phyloP scores from a whole-genome alignment of 1,140 invertebrate genomes.

The Galleria mellonella region DNA sequence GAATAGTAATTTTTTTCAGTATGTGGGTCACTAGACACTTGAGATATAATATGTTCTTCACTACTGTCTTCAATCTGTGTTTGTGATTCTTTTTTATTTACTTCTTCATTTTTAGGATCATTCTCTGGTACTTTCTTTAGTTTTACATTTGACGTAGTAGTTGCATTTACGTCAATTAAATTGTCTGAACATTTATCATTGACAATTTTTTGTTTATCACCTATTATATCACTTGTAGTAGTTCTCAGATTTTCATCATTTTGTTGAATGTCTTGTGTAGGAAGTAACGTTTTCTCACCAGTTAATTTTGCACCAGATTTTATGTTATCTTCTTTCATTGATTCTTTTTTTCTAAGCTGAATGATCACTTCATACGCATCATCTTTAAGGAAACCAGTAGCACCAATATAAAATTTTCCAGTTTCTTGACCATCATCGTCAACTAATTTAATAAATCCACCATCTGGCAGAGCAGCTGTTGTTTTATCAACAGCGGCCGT shows the following conservation, averaged over 20 bases:
- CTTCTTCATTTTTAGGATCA: not conserved
- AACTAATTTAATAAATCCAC: slow-evolving; percentile 37
- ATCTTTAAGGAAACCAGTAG: slow-evolving; percentile 52
- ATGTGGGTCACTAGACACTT: not conserved
- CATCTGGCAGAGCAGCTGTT: slow-evolving; percentile 13
- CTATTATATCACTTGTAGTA: too few species aligned
- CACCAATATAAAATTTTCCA: slow-evolving; percentile 57
- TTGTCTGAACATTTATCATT: not conserved
- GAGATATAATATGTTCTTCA: not conserved
- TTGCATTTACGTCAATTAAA: not conserved
- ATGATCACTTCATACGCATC: slow-evolving; percentile 63
- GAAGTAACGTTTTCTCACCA: not conserved
- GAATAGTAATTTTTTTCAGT: not conserved
- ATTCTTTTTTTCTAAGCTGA: slow-evolving; percentile 56
- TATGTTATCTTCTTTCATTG: slow-evolving; percentile 12
- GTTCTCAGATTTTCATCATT: not conserved
- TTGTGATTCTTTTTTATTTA: not conserved
- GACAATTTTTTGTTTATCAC: not conserved
- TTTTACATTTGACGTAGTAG: not conserved
- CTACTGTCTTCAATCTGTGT: not conserved
- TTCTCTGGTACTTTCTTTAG: not conserved
- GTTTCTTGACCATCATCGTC: slow-evolving; percentile 35
- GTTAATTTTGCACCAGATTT: slow-evolving; percentile 3
- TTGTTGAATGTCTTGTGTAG: not conserved
- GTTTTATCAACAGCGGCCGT: slow-evolving; percentile 33